Base-by-base conservation (phyloP, 1,140 invertebrate genomes). In the Rhyacophila brunnea region DNA sequence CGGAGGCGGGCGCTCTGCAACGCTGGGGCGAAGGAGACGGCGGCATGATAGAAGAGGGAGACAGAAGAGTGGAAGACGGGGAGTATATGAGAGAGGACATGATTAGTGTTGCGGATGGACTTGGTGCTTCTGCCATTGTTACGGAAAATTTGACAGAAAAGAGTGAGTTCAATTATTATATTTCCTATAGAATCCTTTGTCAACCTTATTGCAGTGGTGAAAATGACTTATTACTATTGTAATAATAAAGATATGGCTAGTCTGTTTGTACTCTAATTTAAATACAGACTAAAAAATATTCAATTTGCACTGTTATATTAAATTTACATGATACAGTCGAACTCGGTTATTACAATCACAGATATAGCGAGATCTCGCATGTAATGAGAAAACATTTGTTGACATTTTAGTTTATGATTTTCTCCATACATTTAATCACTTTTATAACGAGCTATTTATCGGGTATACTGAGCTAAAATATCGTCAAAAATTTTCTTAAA, bases 111-210 rank as follows among this genome's bases (percentile, higher is more conserved):
- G 72, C 71, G 71, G 6, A 60, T 47, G 67, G 66, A 1, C 65
- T 73, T 44, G 42, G 50, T n/a, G 74, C 73, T 17, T 69, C 71
- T 52, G 47, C 71, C 35, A 54, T 70, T 18, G 55, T 71, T 9
- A 68, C 71, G 32, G 73, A 75, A 45, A 67, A 68, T 59, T 64
- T 74, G 56, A 77, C 75, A 5, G 72, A 77, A 40, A 75, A 67
- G 68, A 69, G 75, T 77, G 34, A 54, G 47, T 49, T 13, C 3
- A 44, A 35, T 45, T 38, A 19, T 42, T 52, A 13, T 51, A 10
- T 34, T 40, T 54, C n/a, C 13, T 48, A 50, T 2, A 18, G 11
- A n/a, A 44, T 19, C 11, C 6, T 15, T 44, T 44, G 11, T 44
- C 20, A 11, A n/a, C 28, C 23, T 14, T 28, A n/a, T 47, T 9